These are phyloP conservation scores for Andrena bicolor DNA, from an alignment of 2,888 invertebrate species.

Conservation along the genomic window DNA sequence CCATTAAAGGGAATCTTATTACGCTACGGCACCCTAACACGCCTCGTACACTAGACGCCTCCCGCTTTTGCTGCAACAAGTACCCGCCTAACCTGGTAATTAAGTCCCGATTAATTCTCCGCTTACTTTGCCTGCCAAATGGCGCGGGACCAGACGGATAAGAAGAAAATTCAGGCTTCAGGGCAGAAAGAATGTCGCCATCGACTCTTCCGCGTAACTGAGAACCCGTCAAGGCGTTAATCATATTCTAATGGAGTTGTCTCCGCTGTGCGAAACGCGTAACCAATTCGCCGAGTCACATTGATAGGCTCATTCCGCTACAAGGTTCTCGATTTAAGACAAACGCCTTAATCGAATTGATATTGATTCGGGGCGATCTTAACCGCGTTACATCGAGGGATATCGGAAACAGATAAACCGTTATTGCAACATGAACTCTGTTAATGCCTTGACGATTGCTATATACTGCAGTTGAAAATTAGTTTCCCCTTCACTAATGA, in stretches of 20 bases:
- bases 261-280: constrained; percentile 30
- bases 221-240: constrained; percentile 42
- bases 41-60: constrained; percentile 70
- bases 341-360: constrained; percentile 35
- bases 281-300: constrained; percentile 22
- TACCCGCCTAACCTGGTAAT: constrained; percentile 80
- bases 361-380: constrained; percentile 47
- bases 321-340: constrained; percentile 8
- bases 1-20: constrained; percentile 85
- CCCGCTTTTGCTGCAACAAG: constrained; percentile 80
- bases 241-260: constrained; percentile 42
- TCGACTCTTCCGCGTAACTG: neutral
- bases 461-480: constrained; percentile 23
- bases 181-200: constrained; percentile 41
- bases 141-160: constrained; percentile 63
- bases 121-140: constrained; percentile 77
- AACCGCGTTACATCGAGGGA: constrained; percentile 26
- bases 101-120: constrained; percentile 82
- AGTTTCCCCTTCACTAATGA: constrained; percentile 23
- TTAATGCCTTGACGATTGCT: constrained; percentile 30
- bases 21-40: constrained; percentile 79
- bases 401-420: constrained; percentile 33
- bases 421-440: constrained; percentile 27
- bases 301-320: constrained; percentile 28
- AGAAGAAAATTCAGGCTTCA: constrained; percentile 52